phyloP scores from a whole-genome alignment of 2,888 invertebrate species.

The Andrena flavipes region DNA sequence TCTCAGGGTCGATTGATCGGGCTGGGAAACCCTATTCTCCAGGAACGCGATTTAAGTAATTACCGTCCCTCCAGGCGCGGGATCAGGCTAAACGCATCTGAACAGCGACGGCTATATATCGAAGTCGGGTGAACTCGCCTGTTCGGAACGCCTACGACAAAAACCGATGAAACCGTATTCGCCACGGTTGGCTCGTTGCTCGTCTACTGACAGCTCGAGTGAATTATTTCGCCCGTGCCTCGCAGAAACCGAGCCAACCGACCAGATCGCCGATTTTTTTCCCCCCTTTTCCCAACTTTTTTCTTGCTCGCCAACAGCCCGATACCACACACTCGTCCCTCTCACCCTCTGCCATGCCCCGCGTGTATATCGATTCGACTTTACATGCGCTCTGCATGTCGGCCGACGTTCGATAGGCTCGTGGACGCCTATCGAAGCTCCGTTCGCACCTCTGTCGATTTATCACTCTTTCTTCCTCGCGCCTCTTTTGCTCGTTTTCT shows the following conservation, averaged over 20 bases:
- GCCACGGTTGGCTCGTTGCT: background rate
- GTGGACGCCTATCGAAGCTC: conserved; percentile 19
- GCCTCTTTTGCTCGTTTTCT: background rate
- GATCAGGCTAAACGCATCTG: conserved; percentile 14
- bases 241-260: background rate
- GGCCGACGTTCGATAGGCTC: conserved; percentile 48
- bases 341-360: background rate
- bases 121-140: background rate
- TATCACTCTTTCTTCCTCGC: conserved; percentile 1
- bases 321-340: background rate
- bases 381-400: conserved; percentile 47
- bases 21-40: background rate
- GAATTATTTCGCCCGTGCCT: conserved; percentile 9
- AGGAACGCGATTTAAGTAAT: conserved; percentile 25
- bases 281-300: no score
- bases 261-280: background rate
- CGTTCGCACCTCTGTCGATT: conserved; percentile 3
- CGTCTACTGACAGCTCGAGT: background rate
- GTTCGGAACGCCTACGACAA: background rate
- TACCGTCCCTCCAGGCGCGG: background rate
- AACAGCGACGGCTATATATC: background rate
- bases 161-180: background rate
- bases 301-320: background rate
- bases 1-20: conserved; percentile 22
- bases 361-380: conserved; percentile 54